Evolutionary conservation across 2,113 vertebrate species (phyloP).

Genomic region (Pomatostomus ruficeps): DNA sequence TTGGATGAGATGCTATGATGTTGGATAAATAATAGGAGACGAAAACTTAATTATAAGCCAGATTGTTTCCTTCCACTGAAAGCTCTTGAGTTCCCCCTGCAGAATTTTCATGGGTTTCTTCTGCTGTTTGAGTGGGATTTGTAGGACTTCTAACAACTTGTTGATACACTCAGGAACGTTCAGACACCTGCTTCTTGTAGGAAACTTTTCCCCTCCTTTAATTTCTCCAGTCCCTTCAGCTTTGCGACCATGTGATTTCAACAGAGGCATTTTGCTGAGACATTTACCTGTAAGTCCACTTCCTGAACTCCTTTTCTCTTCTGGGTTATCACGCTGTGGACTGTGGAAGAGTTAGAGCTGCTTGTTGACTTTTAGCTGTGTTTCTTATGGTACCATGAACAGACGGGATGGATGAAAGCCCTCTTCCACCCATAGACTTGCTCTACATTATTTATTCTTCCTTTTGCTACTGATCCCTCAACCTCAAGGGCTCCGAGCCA

Average conservation of each 20-base stretch:
- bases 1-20: conserved; percentile 37
- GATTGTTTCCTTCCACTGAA: conserved; percentile 9
- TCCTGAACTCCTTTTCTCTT: neutral
- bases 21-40: conserved; percentile 55
- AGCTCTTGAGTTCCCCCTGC: conserved; percentile 56
- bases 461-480: neutral
- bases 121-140: neutral
- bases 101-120: conserved; percentile 37
- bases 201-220: neutral
- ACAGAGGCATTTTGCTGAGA: neutral
- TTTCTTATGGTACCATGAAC: neutral
- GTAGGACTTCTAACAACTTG: neutral
- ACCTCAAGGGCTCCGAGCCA: neutral
- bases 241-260: neutral
- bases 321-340: neutral
- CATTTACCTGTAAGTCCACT: neutral
- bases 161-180: neutral
- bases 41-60: conserved; percentile 61
- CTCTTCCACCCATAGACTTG: neutral
- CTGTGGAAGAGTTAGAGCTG: neutral
- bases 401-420: neutral
- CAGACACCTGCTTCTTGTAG: neutral
- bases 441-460: neutral
- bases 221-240: neutral
- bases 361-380: neutral